Percentiles rank a stretch among this genome's conserved stretches.
These are phyloP conservation scores for Teleogryllus oceanicus DNA, from an alignment of 2,888 invertebrate species.

Conservation along the genomic window DNA sequence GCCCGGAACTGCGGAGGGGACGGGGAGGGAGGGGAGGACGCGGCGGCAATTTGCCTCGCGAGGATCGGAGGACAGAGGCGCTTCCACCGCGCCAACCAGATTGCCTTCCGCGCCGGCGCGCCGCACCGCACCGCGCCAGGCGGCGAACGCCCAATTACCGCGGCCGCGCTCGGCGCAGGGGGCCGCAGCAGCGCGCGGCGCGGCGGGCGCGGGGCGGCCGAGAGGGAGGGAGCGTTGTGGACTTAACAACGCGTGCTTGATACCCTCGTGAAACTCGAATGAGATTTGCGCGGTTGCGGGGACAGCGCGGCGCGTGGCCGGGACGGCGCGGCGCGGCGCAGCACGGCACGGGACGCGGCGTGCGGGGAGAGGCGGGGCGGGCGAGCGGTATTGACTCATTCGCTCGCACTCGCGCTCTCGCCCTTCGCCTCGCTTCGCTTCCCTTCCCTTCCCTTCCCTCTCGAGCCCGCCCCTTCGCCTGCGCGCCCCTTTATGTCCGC, in stretches of 20 bases:
- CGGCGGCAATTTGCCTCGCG: not conserved
- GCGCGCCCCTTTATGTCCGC: too few relatives aligned
- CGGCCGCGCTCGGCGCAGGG: not conserved
- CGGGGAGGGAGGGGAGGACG: too few relatives aligned
- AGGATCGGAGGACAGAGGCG: not conserved
- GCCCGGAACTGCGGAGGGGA: not conserved
- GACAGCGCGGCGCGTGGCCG: not conserved
- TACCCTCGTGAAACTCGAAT: constrained; percentile 18
- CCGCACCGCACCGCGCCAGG: not conserved
- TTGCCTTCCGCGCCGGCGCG: constrained; percentile 18
- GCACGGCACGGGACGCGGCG: not conserved
- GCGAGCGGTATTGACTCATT: not conserved
- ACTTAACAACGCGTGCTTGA: constrained; percentile 10
- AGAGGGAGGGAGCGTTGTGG: not conserved
- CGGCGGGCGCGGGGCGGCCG: not conserved
- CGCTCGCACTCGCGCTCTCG: not conserved
- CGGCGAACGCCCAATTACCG: constrained; percentile 1
- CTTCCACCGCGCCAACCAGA: not conserved
- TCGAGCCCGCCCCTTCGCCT: too few relatives aligned
- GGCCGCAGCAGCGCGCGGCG: not conserved
- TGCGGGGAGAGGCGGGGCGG: not conserved
- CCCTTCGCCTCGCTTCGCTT: too few relatives aligned
- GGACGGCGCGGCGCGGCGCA: not conserved
- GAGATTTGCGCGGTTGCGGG: constrained; percentile 1
- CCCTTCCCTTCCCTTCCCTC: too few relatives aligned